Base-by-base conservation (phyloP, 2,797 vertebrate species). In the Lerista edwardsae region DNA sequence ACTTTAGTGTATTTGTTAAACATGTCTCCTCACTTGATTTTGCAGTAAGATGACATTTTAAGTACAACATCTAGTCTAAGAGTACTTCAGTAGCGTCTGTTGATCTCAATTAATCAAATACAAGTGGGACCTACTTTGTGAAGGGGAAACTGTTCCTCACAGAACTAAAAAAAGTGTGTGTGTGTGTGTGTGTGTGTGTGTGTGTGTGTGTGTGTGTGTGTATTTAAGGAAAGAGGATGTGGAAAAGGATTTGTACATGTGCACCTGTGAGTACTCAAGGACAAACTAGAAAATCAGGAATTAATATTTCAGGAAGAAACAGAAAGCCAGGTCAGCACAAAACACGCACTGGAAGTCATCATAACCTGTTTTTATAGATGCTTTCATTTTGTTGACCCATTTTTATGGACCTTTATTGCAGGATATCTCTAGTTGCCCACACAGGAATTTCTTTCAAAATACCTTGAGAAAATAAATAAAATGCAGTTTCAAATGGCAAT, bases 271-370 rank as follows among this genome's bases (percentile, higher is more conserved):
- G 36, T 87, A 79, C 78, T 92, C 73, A 74, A 83, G 61, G 75
- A 79, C 4, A 87, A 93, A 84, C 62, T 75, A 91, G 10, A 2
- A 93, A 92, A 91, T 83, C 79, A 94, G 86, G n/a, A 93, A 93
- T 95, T 94, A 95, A 92, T 95, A 94, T 95, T 95, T 96, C 88
- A 95, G 94, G 84, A 94, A 93, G 76, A 91, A 91, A 92, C 89
- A 94, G 65, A 94, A 95, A 93, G 23, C 31, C 72, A 88, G 51
- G 74, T 93, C 90, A 95, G 91, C 90, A 95, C 83, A 88, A 94
- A 92, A 74, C 31, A 76, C 59, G 21, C 51, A 91, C 87, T 92
- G 65, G 65, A 95, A 92, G 76, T 88, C 90, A 90, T 88, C 55
- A 17, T 67, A 90, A 88, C 91, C 2, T n/a, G 74, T 93, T 93